These are phyloP conservation scores for Diplodus sargus DNA, from an alignment of 2,797 vertebrate genomes.

Conservation along the genomic window DNA sequence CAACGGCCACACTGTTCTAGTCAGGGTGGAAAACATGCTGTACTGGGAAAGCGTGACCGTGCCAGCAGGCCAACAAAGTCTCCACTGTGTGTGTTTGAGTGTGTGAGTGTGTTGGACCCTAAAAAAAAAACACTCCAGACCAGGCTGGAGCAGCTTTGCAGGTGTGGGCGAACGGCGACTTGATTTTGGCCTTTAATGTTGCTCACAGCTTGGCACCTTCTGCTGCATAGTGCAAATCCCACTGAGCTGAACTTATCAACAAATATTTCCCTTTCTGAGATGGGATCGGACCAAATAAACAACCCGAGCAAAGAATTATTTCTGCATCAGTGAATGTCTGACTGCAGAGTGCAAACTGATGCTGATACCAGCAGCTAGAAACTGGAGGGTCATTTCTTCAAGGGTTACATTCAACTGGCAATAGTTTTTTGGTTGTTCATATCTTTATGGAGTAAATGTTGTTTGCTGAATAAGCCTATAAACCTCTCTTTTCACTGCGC, in stretches of 20 bases:
- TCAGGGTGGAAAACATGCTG: conserved; percentile 70
- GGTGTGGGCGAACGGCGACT: conserved; percentile 45
- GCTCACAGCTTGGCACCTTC: conserved; percentile 49
- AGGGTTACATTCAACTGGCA: no score
- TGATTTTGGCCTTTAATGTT: conserved; percentile 45
- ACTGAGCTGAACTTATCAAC: conserved; percentile 39
- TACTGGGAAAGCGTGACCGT: conserved; percentile 54
- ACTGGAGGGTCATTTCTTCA: background rate
- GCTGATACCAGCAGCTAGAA: background rate
- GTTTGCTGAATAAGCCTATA: no score
- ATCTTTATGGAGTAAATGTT: no score
- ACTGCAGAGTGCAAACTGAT: conserved; percentile 5
- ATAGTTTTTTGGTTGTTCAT: no score
- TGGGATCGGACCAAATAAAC: conserved; percentile 38
- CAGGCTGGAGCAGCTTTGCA: conserved; percentile 44
- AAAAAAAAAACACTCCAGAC: conserved; percentile 49
- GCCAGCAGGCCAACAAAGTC: conserved; percentile 73
- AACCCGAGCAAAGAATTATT: background rate
- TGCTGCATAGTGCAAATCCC: conserved; percentile 45
- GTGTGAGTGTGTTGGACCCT: conserved; percentile 30
- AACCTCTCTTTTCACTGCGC: no score
- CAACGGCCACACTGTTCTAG: conserved; percentile 72
- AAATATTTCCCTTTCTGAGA: conserved; percentile 43
- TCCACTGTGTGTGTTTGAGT: conserved; percentile 62
- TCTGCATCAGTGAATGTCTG: conserved; percentile 16